These are phyloP conservation scores for Tetranychus piercei DNA, from an alignment of 2,888 invertebrate species.

Conservation along the genomic window DNA sequence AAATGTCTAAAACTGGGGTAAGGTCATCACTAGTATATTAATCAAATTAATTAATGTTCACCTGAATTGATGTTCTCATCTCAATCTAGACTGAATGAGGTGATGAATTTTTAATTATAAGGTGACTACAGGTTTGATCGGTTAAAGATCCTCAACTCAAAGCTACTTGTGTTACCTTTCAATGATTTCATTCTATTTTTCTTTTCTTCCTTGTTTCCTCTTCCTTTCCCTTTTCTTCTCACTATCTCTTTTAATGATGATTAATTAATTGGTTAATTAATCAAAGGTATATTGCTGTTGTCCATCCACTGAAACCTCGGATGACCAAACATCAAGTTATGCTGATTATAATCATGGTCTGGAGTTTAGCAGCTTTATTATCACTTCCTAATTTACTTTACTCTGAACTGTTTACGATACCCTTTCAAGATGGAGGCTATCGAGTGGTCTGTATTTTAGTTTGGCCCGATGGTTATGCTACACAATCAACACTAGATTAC, in stretches of 20 bases:
- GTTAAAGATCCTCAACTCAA: too few relatives aligned
- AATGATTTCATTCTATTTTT: too few relatives aligned
- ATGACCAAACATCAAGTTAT: constrained; percentile 67
- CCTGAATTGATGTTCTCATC: too few relatives aligned
- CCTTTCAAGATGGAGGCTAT: constrained; percentile 18
- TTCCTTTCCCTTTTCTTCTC: background rate
- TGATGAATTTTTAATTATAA: too few relatives aligned
- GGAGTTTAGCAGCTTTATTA: constrained; percentile 57
- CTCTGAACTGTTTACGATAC: constrained; percentile 23
- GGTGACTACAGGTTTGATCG: too few relatives aligned
- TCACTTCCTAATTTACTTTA: constrained; percentile 60
- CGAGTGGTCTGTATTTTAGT: constrained; percentile 25
- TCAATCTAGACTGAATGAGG: too few relatives aligned
- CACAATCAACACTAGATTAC: constrained; percentile 23
- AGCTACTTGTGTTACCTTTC: too few relatives aligned
- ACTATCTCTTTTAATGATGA: background rate
- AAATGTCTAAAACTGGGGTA: too few relatives aligned
- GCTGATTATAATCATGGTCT: constrained; percentile 61
- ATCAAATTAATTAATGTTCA: too few relatives aligned
- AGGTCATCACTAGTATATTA: too few relatives aligned
- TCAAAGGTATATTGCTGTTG: constrained; percentile 74
- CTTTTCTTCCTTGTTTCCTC: too few relatives aligned
- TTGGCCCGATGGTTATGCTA: constrained; percentile 27
- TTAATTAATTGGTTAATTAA: background rate
- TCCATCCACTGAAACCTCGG: constrained; percentile 71